phyloP scores from a whole-genome alignment of 2,113 vertebrate species.

The Nibea albiflora region DNA sequence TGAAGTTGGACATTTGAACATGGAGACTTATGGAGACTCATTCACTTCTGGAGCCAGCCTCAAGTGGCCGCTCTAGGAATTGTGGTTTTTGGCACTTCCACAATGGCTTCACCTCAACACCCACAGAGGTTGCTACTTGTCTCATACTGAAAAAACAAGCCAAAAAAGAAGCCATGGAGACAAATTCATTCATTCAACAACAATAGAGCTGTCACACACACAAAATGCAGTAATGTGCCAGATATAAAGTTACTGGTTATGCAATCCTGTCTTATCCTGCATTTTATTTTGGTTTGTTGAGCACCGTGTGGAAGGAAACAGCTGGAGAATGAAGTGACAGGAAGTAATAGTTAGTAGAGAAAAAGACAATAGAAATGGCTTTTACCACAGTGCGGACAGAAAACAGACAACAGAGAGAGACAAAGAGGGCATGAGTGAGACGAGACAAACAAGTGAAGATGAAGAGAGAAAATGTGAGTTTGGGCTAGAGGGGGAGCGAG shows the following conservation, averaged over 20 bases:
- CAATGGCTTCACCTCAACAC: too few relatives aligned
- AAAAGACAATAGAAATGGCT: not conserved
- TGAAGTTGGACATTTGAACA: too few relatives aligned
- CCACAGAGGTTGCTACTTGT: too few relatives aligned
- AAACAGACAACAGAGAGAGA: slow-evolving; percentile 1
- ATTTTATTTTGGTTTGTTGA: slow-evolving; percentile 2
- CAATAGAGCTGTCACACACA: not conserved
- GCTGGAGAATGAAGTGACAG: slow-evolving; percentile 8
- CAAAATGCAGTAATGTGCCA: not conserved
- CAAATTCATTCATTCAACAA: not conserved
- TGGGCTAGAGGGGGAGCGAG: not conserved
- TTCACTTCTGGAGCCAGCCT: too few relatives aligned
- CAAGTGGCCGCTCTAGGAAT: too few relatives aligned
- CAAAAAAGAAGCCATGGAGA: not conserved
- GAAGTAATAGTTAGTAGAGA: not conserved
- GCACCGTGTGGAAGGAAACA: slow-evolving; percentile 17
- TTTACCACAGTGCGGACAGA: not conserved
- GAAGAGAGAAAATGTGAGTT: not conserved
- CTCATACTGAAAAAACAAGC: not conserved
- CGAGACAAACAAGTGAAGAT: not conserved
- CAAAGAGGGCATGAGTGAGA: not conserved
- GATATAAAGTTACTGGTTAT: not conserved
- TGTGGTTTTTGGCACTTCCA: too few relatives aligned
- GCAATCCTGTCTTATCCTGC: not conserved
- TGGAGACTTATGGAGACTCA: too few relatives aligned